Evolutionary conservation across 2,888 invertebrate species (phyloP), one percentile per base, ranked within the genome.

Genomic region (Drosophila greeni): DNA sequence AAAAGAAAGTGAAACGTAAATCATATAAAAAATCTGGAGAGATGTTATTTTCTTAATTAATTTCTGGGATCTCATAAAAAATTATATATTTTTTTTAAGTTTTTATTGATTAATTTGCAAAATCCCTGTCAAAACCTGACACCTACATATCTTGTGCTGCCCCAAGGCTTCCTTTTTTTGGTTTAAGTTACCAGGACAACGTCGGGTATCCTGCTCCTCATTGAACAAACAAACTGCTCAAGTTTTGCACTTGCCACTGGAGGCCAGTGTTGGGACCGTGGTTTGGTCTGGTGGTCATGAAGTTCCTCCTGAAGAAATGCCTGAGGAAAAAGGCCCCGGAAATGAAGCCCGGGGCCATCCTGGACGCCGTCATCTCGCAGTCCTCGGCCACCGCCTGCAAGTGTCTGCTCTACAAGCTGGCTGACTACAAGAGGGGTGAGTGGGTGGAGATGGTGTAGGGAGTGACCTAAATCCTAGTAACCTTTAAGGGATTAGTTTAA

Each of bases 321-420:
- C 79, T 88, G 47, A 86, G 88, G 11, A 89, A 88, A 65, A 89
- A 88, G 67, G 86, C 87, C 31, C 87, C 87, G 33, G 88, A 89
- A 75, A 87, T 88, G 86, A 88, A 88, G 70, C 89, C 89, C 11
- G 95, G 96, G 55, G 95, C 95, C 36, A 96, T 96, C 66, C 92
- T 97, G 82, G 97, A 97, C 87, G 91, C 95, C 47, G 96, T 97
- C 70, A 96, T 97, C 85, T 96, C 96, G 16, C 96, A 96, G 82
- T 94, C 95, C 1, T 88, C 88, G 33, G 94, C 94, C 60, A 94
- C 93, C 80, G 94, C 95, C 85, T 95, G 95, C 85, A 95, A 95
- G 86, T 96, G 96, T 75, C 91, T 96, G 24, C 90, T 97, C 0
- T 97, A 97, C 87, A 94, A 94, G 86, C 90, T 97, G 62, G 97